These are phyloP conservation scores for Pogonocichla stellata DNA, from an alignment of 2,113 vertebrate genomes.

Conservation along the genomic window DNA sequence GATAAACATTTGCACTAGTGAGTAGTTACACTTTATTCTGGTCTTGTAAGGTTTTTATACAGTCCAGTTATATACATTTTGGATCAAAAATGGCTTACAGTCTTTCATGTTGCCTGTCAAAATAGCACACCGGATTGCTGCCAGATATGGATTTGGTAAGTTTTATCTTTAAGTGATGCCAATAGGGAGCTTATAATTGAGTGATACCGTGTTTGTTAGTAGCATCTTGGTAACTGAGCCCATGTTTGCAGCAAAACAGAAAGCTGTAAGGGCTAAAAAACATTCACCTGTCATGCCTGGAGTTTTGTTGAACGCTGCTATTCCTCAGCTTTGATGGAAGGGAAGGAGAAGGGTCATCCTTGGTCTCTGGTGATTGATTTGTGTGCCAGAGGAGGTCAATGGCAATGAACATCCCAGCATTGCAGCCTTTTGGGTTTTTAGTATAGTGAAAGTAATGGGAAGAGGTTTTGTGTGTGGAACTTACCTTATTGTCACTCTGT, in stretches of 20 bases:
- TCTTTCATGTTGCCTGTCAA: background rate
- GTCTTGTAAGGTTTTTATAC: background rate
- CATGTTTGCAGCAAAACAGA: background rate
- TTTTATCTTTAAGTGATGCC: background rate
- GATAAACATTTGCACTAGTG: background rate
- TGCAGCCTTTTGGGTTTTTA: background rate
- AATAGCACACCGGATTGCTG: accelerated
- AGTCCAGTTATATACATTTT: accelerated
- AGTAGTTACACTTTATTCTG: background rate
- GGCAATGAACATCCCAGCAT: background rate
- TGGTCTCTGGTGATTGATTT: background rate
- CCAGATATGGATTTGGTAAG: background rate
- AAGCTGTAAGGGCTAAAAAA: background rate
- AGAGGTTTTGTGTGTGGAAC: background rate
- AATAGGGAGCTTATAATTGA: background rate
- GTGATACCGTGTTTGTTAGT: accelerated
- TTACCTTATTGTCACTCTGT: background rate
- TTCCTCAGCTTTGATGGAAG: background rate
- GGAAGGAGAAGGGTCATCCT: background rate
- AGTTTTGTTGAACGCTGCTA: background rate
- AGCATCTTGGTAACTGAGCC: background rate
- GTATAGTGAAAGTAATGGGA: background rate
- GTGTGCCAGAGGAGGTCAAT: background rate
- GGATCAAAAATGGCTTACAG: background rate
- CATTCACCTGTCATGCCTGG: background rate